Conservation (phyloP, 2,797 vertebrate genomes). For the Macrochelys suwanniensis region DNA sequence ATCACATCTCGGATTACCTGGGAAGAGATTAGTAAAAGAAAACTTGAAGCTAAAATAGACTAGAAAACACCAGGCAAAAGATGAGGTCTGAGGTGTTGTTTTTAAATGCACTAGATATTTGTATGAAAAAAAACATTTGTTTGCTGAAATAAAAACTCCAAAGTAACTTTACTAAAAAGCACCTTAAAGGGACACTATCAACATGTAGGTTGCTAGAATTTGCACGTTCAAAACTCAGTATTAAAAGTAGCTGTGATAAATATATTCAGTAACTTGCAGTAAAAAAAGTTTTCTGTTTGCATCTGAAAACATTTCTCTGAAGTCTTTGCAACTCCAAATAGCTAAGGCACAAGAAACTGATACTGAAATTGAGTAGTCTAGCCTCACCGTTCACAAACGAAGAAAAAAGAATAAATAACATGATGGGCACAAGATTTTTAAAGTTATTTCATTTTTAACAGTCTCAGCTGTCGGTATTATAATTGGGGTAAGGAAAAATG, state of each 20-base stretch:
- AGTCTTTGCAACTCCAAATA: not conserved
- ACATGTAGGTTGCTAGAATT: not conserved
- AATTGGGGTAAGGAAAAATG: not conserved
- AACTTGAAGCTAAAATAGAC: not conserved
- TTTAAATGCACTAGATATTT: not conserved
- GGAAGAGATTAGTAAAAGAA: not conserved
- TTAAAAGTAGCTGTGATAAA: not conserved
- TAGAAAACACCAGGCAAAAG: not conserved
- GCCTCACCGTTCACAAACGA: not conserved
- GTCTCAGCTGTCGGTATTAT: not conserved
- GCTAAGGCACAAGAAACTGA: not conserved
- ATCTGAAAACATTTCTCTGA: not conserved
- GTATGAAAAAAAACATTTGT: not conserved
- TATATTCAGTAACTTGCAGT: not conserved
- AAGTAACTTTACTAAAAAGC: not conserved
- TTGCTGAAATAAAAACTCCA: not conserved
- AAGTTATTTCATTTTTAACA: not conserved
- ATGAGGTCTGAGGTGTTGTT: not conserved
- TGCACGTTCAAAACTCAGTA: not conserved
- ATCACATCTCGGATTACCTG: conserved; percentile 98
- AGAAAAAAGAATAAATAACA: not conserved
- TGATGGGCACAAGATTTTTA: not conserved
- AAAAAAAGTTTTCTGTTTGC: not conserved
- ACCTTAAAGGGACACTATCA: not conserved
- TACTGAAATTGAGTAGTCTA: not conserved